Evolutionary conservation across 2,888 invertebrate genomes (phyloP), one percentile per base, ranked within the genome.

Genomic region (Cheilosia vulpina): DNA sequence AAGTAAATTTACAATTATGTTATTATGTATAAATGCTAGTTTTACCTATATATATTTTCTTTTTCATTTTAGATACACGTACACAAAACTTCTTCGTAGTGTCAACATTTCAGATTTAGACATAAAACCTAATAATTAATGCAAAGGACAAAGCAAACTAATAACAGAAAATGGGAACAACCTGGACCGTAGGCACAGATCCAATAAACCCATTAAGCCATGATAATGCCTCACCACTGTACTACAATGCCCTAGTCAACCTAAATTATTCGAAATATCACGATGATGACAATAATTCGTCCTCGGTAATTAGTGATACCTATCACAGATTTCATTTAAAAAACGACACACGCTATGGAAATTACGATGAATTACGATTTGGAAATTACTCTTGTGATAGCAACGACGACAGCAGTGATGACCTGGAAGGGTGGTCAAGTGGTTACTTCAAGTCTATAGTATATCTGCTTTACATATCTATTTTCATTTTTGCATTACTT

Each of bases 381-480:
- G 71, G 85, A 58, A 88, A 89, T 80, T 89, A 89, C 24, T 89
- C 89, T 65, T 91, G 91, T 87, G 89, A 88, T 38, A 88, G 63
- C 57, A 72, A 71, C n/a, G 78, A 62, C 15, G 79, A 43, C 15
- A 53, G 62, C 55, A 89, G 88, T 52, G 89, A 89, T 13, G 85
- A 89, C 53, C 88, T 80, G 19, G 88, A 88, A 9, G 88, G 88
- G 15, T 89, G 91, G 88, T 91, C 93, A 91, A 94, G 92, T 88
- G 92, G 90, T 68, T 94, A 94, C 89, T 96, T 96, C 89, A 94
- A 95, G 88, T 93, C 93, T 9, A 93, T 94, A 69, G 94, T 96
- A 57, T 96, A 96, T 90, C 90, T 95, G 47, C 94, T 96, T 92
- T 97, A 97, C 92, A 94, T 94, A 81, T 93, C 94, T 43, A 95